phyloP scores from a whole-genome alignment of 2,888 invertebrate species.

The Oscheius myriophilus region DNA sequence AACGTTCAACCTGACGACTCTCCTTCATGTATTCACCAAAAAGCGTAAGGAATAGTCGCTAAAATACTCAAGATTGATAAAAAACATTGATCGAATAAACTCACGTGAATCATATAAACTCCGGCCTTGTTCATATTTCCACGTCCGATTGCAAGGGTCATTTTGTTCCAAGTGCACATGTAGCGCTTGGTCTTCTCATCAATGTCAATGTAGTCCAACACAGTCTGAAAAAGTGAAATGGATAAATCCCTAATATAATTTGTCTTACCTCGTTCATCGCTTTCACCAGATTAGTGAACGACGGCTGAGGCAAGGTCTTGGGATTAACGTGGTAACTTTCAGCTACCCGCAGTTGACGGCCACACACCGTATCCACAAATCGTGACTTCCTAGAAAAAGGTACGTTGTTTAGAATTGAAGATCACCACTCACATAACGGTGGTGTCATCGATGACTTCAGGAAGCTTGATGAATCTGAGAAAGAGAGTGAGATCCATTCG shows the following conservation, averaged over 20 bases:
- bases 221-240: conserved; percentile 12
- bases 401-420: neutral
- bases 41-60: conserved; percentile 12
- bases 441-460: conserved; percentile 14
- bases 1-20: neutral
- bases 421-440: neutral
- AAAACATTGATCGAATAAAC: neutral
- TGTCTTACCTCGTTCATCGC: neutral
- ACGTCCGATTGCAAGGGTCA: conserved; percentile 13
- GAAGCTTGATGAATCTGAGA: conserved; percentile 4
- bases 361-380: neutral
- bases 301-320: conserved; percentile 1
- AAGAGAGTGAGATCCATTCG: conserved; percentile 24
- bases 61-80: neutral
- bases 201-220: conserved; percentile 26
- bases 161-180: conserved; percentile 23
- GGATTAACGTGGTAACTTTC: neutral
- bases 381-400: neutral
- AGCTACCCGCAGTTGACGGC: neutral
- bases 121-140: conserved; percentile 5
- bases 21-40: conserved; percentile 14
- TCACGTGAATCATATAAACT: conserved; percentile 15
- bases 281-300: neutral
- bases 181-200: conserved; percentile 13
- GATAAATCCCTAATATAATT: no score